Evolutionary conservation across 1,140 invertebrate species (phyloP), one percentile per base, ranked within the genome.

Genomic region (Philotrypesis tridentata): DNA sequence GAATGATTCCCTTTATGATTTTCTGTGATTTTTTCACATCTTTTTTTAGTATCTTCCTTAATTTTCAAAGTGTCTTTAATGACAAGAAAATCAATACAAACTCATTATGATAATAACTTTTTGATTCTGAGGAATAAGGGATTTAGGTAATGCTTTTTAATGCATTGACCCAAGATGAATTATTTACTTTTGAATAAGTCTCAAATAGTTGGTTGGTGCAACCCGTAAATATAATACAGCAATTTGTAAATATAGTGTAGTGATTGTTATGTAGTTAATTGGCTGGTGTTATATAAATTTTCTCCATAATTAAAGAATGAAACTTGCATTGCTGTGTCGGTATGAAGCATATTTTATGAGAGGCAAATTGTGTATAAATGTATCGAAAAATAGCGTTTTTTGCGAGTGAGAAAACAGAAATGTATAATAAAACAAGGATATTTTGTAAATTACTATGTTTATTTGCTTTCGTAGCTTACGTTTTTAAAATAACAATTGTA

Each of bases 181-280:
- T 77, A 73, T 72, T 72, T 61, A 43, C 61, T 80, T 61, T 43
- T 77, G 27, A 71, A 70, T 23, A 67, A 83, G 65, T 84, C 33
- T 63, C n/a, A 71, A 75, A 33, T 75, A 12, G 71, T 73, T 67
- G 71, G 84, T 86, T 85, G 86, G 84, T 87, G 86, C 85, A 86
- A 86, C 82, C 86, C 85, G 84, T 67, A 55, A 85, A 81, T 80
- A 75, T 83, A 84, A 87, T 89, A 55, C 48, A 91, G 86, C 79
- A 88, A 88, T 87, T 87, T 91, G 89, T 91, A 90, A 79, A 91
- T 90, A 91, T 88, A 90, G 82, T 29, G 68, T 90, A 90, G 88
- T 88, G 79, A 90, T 84, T 89, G 90, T 92, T 92, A 89, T 84
- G 85, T 91, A 91, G 89, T 77, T 87, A 88, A 88, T 87, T 89